These are phyloP conservation scores for Lacerta viridis DNA, from an alignment of 2,797 vertebrate species.

Conservation along the genomic window DNA sequence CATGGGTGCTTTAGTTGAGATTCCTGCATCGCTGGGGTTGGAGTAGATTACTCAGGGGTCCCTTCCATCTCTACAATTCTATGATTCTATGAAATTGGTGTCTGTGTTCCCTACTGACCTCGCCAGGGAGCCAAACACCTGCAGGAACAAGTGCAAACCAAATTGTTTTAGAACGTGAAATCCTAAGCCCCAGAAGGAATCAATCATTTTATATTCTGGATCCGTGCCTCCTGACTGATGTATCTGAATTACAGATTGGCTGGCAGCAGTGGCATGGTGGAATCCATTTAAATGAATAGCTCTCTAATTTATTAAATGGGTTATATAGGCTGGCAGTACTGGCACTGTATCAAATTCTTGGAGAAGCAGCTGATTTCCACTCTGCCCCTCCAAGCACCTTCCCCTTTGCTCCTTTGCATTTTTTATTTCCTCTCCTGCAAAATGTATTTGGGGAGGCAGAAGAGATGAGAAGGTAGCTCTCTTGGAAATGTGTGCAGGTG, in stretches of 20 bases:
- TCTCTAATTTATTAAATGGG: constrained; percentile 75
- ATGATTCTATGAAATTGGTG: constrained; percentile 37
- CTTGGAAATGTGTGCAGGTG: background rate
- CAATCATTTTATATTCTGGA: constrained; percentile 74
- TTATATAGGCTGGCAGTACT: constrained; percentile 65
- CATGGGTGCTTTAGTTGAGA: no score
- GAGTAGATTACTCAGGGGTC: no score
- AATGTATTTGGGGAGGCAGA: background rate
- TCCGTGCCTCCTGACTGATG: constrained; percentile 73
- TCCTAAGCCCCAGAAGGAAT: constrained; percentile 59
- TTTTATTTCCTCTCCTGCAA: constrained; percentile 28
- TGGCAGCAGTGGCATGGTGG: constrained; percentile 67
- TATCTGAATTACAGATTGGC: constrained; percentile 81
- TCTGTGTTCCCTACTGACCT: accelerated
- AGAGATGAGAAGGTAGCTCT: background rate
- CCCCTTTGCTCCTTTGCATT: constrained; percentile 1
- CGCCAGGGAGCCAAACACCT: constrained; percentile 30
- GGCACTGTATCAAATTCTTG: constrained; percentile 46
- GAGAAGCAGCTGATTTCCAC: constrained; percentile 8
- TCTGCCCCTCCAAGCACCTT: constrained; percentile 8
- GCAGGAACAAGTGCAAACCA: constrained; percentile 10
- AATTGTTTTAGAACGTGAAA: constrained; percentile 66
- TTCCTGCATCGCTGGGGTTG: no score
- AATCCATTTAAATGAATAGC: constrained; percentile 76
- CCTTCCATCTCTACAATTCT: no score